Evolutionary conservation across 2,797 vertebrate species (phyloP).

Genomic region (Phataginus tetradactyla): DNA sequence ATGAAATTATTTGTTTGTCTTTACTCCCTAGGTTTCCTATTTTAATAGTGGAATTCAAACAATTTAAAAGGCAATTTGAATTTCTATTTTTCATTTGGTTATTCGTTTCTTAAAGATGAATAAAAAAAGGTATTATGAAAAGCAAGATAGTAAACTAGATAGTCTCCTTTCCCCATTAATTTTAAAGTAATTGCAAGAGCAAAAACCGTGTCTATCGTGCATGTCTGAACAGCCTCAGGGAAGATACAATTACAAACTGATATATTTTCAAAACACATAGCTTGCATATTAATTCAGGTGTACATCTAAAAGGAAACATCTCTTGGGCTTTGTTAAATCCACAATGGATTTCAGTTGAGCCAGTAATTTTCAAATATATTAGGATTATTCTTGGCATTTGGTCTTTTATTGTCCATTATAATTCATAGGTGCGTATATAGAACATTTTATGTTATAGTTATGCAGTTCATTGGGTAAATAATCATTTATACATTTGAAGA

Average conservation of each 20-base stretch:
- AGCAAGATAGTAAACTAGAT: conserved; percentile 47
- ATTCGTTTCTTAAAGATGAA: conserved; percentile 64
- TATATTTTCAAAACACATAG: conserved; percentile 45
- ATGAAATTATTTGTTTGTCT: conserved; percentile 41
- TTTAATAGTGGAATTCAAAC: conserved; percentile 63
- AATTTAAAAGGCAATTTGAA: conserved; percentile 72
- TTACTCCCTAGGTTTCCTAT: conserved; percentile 1
- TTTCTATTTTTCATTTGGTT: conserved; percentile 47
- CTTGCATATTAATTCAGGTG: conserved; percentile 63
- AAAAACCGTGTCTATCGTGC: conserved; percentile 59
- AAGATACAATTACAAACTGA: conserved; percentile 74
- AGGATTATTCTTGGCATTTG: background rate
- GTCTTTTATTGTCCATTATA: background rate
- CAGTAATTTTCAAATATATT: conserved; percentile 24
- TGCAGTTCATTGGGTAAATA: background rate
- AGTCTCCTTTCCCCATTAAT: conserved; percentile 67
- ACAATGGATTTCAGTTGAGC: background rate
- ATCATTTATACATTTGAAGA: background rate
- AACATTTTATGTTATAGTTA: background rate
- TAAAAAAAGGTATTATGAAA: conserved; percentile 56
- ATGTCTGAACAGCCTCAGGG: conserved; percentile 46
- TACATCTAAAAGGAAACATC: background rate
- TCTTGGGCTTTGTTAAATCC: background rate
- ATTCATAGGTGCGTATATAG: background rate
- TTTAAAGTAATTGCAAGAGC: conserved; percentile 73